Evolutionary conservation across 2,888 invertebrate species (phyloP), one percentile per base, ranked within the genome.

Genomic region (Nemapogon koenigi): DNA sequence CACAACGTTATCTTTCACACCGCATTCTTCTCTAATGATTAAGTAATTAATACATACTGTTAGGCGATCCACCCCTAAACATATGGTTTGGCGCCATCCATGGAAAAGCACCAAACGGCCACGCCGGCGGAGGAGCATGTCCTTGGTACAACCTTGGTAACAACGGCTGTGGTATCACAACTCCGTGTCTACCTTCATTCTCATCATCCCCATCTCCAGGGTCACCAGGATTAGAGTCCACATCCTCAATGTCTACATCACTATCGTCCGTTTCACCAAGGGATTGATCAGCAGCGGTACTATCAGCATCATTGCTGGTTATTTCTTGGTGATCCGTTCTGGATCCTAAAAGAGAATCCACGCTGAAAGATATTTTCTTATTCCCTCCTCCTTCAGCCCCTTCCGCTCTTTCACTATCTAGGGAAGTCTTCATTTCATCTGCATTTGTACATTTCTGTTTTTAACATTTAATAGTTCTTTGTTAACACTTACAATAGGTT

Each of bases 351-450:
- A 88, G 56, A 0, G 88, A 82, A 62, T 88, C 88, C 33, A 88
- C 88, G 67, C 88, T 88, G 62, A 88, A 88, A 43, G 87, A 87
- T 55, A 88, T 88, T 50, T 87, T 85, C 49, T 85, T 80, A 57
- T 83, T 85, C 45, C 82, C 68, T 52, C 81, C 69, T 53, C 59
- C 67, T 68, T 72, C 38, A 28, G 28, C 60, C 37, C 19, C 60
- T 45, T 78, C 78, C 48, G 70, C 62, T 53, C 75, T 70, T 60
- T 78, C 76, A 62, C 72, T 72, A 62, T 76, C 76, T 55, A 78
- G 68, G 69, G 76, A 61, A 48, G 78, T 76, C 75, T 76, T 78
- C 78, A 78, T 78, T 59, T 76, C 76, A 75, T 70, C 66, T 73
- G n/a, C n/a, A n/a, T n/a, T n/a, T n/a, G n/a, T n/a, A n/a, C n/a